Percentiles rank a stretch among this genome's conserved stretches.
Evolutionary conservation across 2,888 invertebrate species (phyloP).

Genomic region (Helobdella robusta): DNA sequence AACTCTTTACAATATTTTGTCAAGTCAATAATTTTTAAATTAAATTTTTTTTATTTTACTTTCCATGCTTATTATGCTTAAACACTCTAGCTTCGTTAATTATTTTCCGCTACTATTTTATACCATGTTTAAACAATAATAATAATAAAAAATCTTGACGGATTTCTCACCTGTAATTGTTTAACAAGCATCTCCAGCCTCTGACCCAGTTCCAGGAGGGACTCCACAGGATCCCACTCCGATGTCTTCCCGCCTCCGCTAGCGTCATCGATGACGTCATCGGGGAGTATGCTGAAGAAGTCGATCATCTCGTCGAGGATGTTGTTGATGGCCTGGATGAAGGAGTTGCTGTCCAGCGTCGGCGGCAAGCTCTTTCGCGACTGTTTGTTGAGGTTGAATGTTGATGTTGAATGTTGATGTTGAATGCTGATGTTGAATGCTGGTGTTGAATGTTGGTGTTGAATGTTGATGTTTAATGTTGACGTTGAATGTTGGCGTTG

Average conservation of each 20-base stretch:
- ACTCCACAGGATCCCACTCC: conserved; percentile 20
- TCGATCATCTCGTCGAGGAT: conserved; percentile 6
- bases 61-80: too few species aligned
- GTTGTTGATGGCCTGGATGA: conserved; percentile 2
- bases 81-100: neutral
- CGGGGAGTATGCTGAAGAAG: conserved; percentile 14
- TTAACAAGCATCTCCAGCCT: conserved; percentile 12
- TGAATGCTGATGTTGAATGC: neutral
- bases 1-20: too few species aligned
- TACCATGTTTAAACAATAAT: too few species aligned
- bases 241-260: neutral
- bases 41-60: too few species aligned
- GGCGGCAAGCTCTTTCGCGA: neutral
- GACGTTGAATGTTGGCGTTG: too few species aligned
- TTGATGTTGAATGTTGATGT: neutral
- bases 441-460: neutral
- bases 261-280: neutral
- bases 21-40: too few species aligned
- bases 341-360: conserved; percentile 7
- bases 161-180: conserved; percentile 14
- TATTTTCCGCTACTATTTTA: too few species aligned
- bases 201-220: conserved; percentile 12
- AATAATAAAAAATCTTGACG: neutral
- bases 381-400: too few species aligned
- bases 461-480: neutral